Evolutionary conservation across 2,797 vertebrate species (phyloP).

Genomic region (Typhlichthys subterraneus): DNA sequence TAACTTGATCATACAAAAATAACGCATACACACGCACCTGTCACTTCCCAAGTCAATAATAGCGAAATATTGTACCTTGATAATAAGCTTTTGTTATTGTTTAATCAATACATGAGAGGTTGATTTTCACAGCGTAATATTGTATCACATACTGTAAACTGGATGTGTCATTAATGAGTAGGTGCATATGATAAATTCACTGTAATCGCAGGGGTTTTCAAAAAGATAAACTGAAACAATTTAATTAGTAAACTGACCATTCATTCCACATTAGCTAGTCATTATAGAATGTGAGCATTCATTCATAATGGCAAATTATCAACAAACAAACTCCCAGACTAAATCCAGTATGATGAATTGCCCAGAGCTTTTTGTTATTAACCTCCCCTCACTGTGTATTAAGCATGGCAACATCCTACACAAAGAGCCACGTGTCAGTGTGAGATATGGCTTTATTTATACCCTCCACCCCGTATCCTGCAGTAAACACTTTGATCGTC

Average conservation of each 20-base stretch:
- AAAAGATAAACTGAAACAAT: neutral
- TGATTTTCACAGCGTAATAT: constrained; percentile 4
- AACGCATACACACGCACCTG: constrained; percentile 31
- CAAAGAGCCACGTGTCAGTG: constrained; percentile 3
- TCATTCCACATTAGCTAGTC: neutral
- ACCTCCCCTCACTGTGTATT: constrained; percentile 8
- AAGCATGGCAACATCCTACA: constrained; percentile 12
- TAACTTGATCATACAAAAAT: too few species aligned
- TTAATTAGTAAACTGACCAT: neutral
- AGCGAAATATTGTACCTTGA: neutral
- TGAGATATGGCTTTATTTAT: neutral
- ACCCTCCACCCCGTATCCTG: neutral
- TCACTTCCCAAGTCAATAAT: constrained; percentile 20
- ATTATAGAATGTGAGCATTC: neutral
- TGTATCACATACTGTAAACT: neutral
- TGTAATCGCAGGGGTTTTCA: constrained; percentile 15
- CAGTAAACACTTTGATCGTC: constrained; percentile 10
- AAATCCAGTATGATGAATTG: neutral
- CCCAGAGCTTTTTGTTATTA: neutral
- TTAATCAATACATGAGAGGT: constrained; percentile 18
- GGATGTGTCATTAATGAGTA: neutral
- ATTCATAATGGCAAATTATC: neutral
- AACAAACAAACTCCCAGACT: neutral
- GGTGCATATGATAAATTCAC: constrained; percentile 5
- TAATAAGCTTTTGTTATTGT: constrained; percentile 16